Evolutionary conservation across 2,113 vertebrate species (phyloP).

Genomic region (Cephalopterus ornatus): DNA sequence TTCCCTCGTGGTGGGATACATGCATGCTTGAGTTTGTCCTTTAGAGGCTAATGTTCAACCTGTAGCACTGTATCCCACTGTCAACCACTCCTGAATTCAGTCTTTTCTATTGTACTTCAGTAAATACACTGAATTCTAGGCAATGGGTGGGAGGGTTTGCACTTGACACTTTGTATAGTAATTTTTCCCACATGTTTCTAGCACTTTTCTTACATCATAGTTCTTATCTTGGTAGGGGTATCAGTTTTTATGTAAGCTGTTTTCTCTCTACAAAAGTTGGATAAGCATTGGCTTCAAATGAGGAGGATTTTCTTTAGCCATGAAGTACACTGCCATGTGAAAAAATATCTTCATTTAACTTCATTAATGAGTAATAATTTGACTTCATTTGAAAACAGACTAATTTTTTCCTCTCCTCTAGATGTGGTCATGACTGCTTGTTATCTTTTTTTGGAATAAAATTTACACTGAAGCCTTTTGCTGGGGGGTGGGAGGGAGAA

Average conservation of each 20-base stretch:
- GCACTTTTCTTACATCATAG: not conserved
- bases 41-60: not conserved
- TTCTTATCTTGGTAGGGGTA: not conserved
- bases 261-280: not conserved
- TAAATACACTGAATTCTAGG: not conserved
- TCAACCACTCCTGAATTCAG: constrained; percentile 28
- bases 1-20: not conserved
- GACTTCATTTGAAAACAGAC: not conserved
- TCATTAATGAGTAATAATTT: not conserved
- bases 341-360: not conserved
- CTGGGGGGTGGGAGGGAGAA: not conserved
- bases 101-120: not conserved
- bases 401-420: not conserved
- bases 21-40: not conserved
- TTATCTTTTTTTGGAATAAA: constrained; percentile 37
- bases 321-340: not conserved
- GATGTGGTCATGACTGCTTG: constrained; percentile 7
- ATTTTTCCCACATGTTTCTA: not conserved
- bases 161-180: constrained; percentile 33
- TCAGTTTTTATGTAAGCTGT: not conserved
- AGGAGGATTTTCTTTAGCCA: not conserved
- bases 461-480: constrained; percentile 6
- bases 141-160: not conserved
- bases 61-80: constrained; percentile 54
- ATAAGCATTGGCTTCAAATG: not conserved